Conservation (phyloP, 1,140 invertebrate species). For the Drosophila baimaii region DNA sequence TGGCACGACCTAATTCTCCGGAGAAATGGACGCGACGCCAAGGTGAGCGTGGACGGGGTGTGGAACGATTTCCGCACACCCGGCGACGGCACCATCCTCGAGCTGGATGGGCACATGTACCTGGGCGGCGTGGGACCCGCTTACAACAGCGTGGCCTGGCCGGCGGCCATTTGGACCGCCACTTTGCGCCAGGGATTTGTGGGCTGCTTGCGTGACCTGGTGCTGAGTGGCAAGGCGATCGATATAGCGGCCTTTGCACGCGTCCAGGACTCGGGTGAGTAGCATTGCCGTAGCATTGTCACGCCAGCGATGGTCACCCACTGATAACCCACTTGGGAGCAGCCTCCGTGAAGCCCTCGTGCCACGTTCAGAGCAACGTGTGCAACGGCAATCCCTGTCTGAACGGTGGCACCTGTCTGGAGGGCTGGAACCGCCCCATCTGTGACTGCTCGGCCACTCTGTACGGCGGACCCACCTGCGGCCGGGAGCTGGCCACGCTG, state of each 20-base stretch:
- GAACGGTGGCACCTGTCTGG: conserved; percentile 94
- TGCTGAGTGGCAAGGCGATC: conserved; percentile 95
- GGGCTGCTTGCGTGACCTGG: conserved; percentile 96
- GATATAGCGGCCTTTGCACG: conserved; percentile 95
- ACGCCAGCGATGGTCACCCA: conserved; percentile 28
- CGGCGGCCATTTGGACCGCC: conserved; percentile 95
- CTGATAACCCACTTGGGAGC: conserved; percentile 54
- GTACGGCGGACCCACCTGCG: conserved; percentile 96
- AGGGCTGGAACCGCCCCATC: conserved; percentile 98
- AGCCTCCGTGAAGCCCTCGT: conserved; percentile 94
- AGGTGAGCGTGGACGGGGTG: conserved; percentile 95
- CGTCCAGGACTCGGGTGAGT: conserved; percentile 94
- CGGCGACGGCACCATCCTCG: conserved; percentile 92
- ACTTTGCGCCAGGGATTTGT: conserved; percentile 95
- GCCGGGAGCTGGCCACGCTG: conserved; percentile 94
- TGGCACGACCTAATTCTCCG: conserved; percentile 96
- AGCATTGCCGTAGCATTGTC: background rate
- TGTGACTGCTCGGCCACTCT: conserved; percentile 97
- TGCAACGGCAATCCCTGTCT: conserved; percentile 93
- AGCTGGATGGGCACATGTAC: conserved; percentile 94
- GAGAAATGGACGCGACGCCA: conserved; percentile 91
- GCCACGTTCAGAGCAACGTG: conserved; percentile 91
- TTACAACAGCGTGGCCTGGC: conserved; percentile 90
- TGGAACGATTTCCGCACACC: conserved; percentile 95
- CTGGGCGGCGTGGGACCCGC: conserved; percentile 93